Base-by-base conservation (phyloP, 2,888 invertebrate genomes). In the Brenthis ino region DNA sequence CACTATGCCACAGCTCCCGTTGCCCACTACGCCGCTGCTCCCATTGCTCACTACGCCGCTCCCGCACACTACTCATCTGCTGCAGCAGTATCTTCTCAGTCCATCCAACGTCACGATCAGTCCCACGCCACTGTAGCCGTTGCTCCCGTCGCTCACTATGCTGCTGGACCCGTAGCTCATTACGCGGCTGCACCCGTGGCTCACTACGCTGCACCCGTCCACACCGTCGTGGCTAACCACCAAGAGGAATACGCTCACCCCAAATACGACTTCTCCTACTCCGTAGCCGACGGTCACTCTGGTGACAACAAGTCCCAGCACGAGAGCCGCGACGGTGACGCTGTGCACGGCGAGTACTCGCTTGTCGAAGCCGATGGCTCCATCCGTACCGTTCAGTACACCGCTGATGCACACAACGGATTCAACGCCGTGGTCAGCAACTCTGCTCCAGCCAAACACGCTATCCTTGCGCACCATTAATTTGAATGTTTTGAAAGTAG, bases 291-390 rank as follows among this genome's bases (percentile, higher is more conserved):
- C 76, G 85, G 86, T 6, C 93, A 94, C 77, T 93, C 94, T 64
- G 94, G 94, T n/a, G 94, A 94, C 84, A 88, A 89, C 79, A 94
- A 94, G 83, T 91, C 89, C 75, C 94, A 94, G 79, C 86, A 90
- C 68, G 94, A 94, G 83, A 80, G 86, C 74, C 88, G 93, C 69
- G 93, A 94, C 81, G 95, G 95, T 1, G 91, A 95, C 78, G 88
- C 86, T 48, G 95, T 95, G 69, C 91, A 94, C 78, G 95, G 95
- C 67, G 81, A 83, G 60, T 88, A 88, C 82, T 84, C 84, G 37
- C 80, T 88, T 65, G 80, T 84, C 33, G 86, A 88, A 77, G 86
- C 93, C 69, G 93, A 93, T 75, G 93, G 93, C 67, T 89, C 92
- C 75, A 78, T 89, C 72, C 86, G 93, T 61, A 92, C 85, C n/a